Evolutionary conservation across 2,888 invertebrate species (phyloP), one percentile per base, ranked within the genome.

Genomic region (Aspidiotus rigidus): DNA sequence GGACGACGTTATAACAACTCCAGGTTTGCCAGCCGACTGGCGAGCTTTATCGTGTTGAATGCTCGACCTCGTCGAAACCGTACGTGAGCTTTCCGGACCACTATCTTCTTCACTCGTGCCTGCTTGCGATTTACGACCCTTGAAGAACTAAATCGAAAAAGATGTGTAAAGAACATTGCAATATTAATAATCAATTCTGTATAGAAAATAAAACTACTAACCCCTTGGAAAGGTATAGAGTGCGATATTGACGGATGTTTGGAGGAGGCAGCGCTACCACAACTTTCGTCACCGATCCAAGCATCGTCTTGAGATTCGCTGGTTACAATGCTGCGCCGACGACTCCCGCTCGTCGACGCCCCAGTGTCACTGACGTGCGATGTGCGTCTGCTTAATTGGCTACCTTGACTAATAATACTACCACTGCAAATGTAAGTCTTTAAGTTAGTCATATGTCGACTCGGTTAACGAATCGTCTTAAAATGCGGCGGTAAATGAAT

Each of bases 1-100:
- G 75, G 89, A 92, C 3, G 93, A 93, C 2, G 93, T 93, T 70
- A 94, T 91, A 64, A 93, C 93, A 8, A 93, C 92, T 0, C 93
- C 93, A 2, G 90, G 91, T 78, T 89, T 89, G 73, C 83, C 83
- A n/a, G 82, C 80, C 0, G 83, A 81, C 44, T 69, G 62, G 16
- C 63, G 69, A 15, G 57, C 7, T 1, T 81, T 81, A 74, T 84
- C 84, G 70, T 82, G 82, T 74, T 84, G 84, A 75, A 86, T 83
- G 74, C 84, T 84, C 61, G 85, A 81, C 59, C 86, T 70, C 39
- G 73, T 74, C 6, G 75, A 72, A 16, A 61, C 60, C 9, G 69
- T 70, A 39, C 72, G 62, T 0, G 69, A 69, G 16, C 42, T 69
- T 17, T 69, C 69, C 1, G 55, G 55, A n/a, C 69, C 69, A 17